Evolutionary conservation across 2,888 invertebrate genomes (phyloP), one percentile per base, ranked within the genome.

Genomic region (Mylabris sibirica): DNA sequence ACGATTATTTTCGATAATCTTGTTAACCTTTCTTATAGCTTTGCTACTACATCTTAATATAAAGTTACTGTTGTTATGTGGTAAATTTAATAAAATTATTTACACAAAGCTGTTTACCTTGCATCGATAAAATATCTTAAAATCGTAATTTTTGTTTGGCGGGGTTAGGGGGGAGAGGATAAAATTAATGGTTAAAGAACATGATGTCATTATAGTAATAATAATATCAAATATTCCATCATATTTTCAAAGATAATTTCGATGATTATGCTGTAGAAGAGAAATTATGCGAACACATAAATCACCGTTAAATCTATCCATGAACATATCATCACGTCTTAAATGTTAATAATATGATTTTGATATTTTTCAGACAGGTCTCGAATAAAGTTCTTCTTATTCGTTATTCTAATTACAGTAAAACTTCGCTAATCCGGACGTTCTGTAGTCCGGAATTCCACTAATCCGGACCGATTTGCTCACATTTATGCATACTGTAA

Each of bases 1-100:
- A 57, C 9, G 3, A 57, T 57, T 22, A 26, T 57, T 57, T 57
- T 57, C 57, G 57, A 57, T 26, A 44, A 57, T 57, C 57, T 57
- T 24, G 57, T 57, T 57, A 57, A 57, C 57, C 57, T 57, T 57
- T 57, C 57, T 26, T 57, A n/a, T n/a, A n/a, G 26, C 26, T 14
- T n/a, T 24, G 24, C 14, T 57, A 24, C 30, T 20, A 49, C 49
- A 8, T 20, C 20, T 20, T 20, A 20, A 5, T 5, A 44, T 44
- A 44, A 44, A 44, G 3, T 17, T 20, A 49, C 20, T 20, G 44
- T 41, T 17, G 44, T 44, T 49, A 20, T 49, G 20, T 49, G 11
- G 17, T 3, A 49, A 9, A 49, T 20, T 49, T 20, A 49, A 22
- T 49, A 20, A 49, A 49, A 20, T 49, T 30, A 49, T 49, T 49